Base-by-base conservation (phyloP, 2,888 invertebrate genomes). In the Proisotoma minuta region DNA sequence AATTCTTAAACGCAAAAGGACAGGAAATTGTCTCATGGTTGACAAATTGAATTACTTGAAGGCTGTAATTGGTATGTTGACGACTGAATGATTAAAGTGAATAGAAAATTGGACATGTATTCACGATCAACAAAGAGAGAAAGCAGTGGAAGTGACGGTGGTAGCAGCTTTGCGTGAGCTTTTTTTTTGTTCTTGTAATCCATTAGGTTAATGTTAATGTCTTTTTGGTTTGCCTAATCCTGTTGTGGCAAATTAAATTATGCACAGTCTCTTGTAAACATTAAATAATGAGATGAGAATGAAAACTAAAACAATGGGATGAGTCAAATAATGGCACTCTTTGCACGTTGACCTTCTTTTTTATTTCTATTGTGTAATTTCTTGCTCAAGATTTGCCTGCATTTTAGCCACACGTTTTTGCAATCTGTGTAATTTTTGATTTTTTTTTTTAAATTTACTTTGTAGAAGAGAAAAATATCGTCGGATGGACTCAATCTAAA, bases 401-500 rank as follows among this genome's bases (percentile, higher is more conserved):
- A n/a, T 43, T 20, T 43, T 34, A 34, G 15, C 15, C 8, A 34
- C 15, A 15, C 15, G 15, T 34, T 10, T 34, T 8, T 34, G 34
- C 8, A 34, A 43, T 43, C 43, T 43, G 18, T 43, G 43, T 12
- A 43, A 43, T 12, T 43, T 43, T 18, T 43, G 43, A 43, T 43
- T 18, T 43, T n/a, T 43, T 43, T 56, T 58, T 23, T 59, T 34
- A 50, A 26, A 26, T 60, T 47, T 3, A 47, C 18, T 50, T 67
- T 68, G 10, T 43, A 68, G 68, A 68, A 53, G 68, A 65, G 12
- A 73, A 64, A 20, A 69, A 70, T 43, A 62, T 73, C 26, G 68
- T 73, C 57, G 75, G 75, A 28, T 58, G 65, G 24, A 57, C 69
- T 63, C 86, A 88, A 0, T 94, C 95, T 3, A 91, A 91, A 77